Percentiles rank a stretch among this genome's conserved stretches.
phyloP scores from a whole-genome alignment of 37 sponge, comb jelly and placozoan genomes.

The Tethya wilhelma region DNA sequence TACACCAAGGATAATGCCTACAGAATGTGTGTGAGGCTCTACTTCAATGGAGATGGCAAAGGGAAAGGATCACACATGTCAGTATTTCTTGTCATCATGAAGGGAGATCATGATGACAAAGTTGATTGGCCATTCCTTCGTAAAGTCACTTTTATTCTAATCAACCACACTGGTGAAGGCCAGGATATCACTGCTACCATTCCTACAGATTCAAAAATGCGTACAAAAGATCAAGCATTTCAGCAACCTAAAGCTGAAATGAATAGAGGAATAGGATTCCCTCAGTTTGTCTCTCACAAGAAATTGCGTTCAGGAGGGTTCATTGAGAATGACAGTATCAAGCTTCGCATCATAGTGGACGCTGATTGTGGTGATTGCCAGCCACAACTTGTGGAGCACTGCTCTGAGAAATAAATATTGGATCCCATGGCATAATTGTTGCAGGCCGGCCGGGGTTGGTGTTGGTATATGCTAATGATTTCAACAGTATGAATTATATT shows the following conservation, averaged over 20 bases:
- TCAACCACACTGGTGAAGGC: slow-evolving; percentile 60
- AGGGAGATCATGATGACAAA: slow-evolving; percentile 67
- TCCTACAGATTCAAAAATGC: slow-evolving; percentile 45
- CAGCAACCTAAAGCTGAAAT: slow-evolving; percentile 60
- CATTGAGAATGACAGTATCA: slow-evolving; percentile 50
- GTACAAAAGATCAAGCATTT: neutral
- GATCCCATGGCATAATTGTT: too few relatives aligned
- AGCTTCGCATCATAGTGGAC: too few relatives aligned
- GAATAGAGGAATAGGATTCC: slow-evolving; percentile 64
- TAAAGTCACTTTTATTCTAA: slow-evolving; percentile 56
- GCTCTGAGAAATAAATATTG: too few relatives aligned
- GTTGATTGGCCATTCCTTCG: slow-evolving; percentile 70
- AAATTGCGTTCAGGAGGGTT: slow-evolving; percentile 54
- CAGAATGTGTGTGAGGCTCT: slow-evolving; percentile 73
- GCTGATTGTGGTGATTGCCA: too few relatives aligned
- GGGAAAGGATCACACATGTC: slow-evolving; percentile 69
- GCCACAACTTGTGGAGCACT: too few relatives aligned
- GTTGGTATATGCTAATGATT: too few relatives aligned
- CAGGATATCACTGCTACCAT: slow-evolving; percentile 49
- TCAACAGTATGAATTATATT: too few relatives aligned
- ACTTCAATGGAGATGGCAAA: slow-evolving; percentile 64
- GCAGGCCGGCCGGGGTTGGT: too few relatives aligned
- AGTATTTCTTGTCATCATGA: slow-evolving; percentile 63
- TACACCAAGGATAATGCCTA: slow-evolving; percentile 68
- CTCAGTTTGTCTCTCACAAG: slow-evolving; percentile 44